Evolutionary conservation across 2,888 invertebrate genomes (phyloP), one percentile per base, ranked within the genome.

Genomic region (Torymus auratus): DNA sequence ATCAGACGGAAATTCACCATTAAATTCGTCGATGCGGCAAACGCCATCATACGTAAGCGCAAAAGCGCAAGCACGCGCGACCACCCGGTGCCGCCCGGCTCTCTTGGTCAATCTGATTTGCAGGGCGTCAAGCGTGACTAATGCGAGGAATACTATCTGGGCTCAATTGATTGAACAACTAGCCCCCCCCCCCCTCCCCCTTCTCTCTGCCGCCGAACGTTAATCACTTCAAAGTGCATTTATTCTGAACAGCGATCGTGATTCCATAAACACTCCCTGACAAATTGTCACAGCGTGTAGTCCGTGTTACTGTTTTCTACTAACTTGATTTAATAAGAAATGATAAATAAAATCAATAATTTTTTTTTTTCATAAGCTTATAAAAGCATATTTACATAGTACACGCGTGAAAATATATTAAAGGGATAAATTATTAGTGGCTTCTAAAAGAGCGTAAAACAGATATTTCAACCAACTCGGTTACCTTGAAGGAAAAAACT

Each of bases 91-190:
- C 41, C 41, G 41, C 41, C 41, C 41, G 41, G 41, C 41, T 41
- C 15, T 20, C 41, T 12, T 23, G 67, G 41, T 50, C 69, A 69
- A 79, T 79, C 62, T 73, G 73, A 79, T 79, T 74, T 69, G 68
- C 60, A 23, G 20, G 11, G 55, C 53, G 69, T 58, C 70, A 28
- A 65, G 58, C 65, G 69, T 53, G 65, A 70, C 70, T 60, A 80
- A 65, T 78, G 17, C 65, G 60, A 60, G 53, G 61, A 69, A 69
- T 61, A 62, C 52, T 55, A 61, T 64, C 68, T 65, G 65, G 64
- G 52, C 60, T 75, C 71, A 75, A 75, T 80, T 80, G 70, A 75
- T 75, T 13, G 58, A 69, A 68, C 76, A 55, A 28, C 50, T 56
- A 56, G 23, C 23, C 41, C 41, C 41, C 41, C 7, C 7, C 41